phyloP scores from a whole-genome alignment of 1,140 invertebrate species.

The Drosophila ogumai region DNA sequence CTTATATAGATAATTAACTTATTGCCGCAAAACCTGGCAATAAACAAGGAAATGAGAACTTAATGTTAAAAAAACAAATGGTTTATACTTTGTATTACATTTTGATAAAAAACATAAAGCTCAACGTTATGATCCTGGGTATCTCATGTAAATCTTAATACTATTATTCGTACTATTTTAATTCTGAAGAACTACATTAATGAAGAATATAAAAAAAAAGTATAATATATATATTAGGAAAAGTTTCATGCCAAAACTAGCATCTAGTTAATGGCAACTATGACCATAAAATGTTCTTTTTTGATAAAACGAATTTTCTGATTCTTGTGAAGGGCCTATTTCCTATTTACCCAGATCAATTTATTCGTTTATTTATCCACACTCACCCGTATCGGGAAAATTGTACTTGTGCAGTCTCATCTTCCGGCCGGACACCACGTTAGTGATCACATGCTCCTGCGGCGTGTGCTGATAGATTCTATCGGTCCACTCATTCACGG shows the following conservation, averaged over 20 bases:
- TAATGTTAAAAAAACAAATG: too few relatives aligned
- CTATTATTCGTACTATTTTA: not conserved
- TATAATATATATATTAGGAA: too few relatives aligned
- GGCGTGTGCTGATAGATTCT: conserved; percentile 96
- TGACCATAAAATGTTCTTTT: not conserved
- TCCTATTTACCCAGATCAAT: not conserved
- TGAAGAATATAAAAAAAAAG: not conserved
- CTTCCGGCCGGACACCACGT: conserved; percentile 95
- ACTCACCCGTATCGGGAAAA: conserved; percentile 93
- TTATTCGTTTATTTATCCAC: not conserved
- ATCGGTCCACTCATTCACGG: conserved; percentile 95
- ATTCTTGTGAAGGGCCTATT: too few relatives aligned
- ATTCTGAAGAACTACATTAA: not conserved
- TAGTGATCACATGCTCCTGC: conserved; percentile 96
- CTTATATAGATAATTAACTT: too few relatives aligned
- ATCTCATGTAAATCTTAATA: too few relatives aligned
- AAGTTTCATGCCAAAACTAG: not conserved
- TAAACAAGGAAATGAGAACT: too few relatives aligned
- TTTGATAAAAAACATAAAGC: too few relatives aligned
- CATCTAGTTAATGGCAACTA: not conserved
- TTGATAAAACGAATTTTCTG: too few relatives aligned
- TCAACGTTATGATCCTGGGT: too few relatives aligned
- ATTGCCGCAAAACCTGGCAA: too few relatives aligned
- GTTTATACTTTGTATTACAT: too few relatives aligned
- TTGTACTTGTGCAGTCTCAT: conserved; percentile 97